phyloP scores from a whole-genome alignment of 2,888 invertebrate species.

The Pomacea canaliculata region DNA sequence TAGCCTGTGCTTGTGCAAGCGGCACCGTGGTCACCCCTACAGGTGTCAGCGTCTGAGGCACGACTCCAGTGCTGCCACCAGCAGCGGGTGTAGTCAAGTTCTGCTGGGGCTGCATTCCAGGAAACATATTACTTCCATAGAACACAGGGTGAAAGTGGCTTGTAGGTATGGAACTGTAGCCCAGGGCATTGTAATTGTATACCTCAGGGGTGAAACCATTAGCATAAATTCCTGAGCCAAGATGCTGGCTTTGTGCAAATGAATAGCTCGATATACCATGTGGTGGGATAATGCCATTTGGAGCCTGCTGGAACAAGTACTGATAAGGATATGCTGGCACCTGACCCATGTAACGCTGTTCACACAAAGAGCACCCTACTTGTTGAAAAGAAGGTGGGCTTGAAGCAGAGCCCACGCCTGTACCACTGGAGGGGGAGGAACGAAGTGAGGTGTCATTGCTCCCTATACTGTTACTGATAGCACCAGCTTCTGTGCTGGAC shows the following conservation, averaged over 20 bases:
- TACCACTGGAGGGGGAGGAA: slow-evolving; percentile 20
- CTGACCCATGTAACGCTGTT: slow-evolving; percentile 18
- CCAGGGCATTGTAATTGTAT: slow-evolving; percentile 36
- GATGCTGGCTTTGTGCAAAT: slow-evolving; percentile 26
- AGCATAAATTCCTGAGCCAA: slow-evolving; percentile 35
- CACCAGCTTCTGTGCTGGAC: slow-evolving; percentile 6
- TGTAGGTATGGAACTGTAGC: slow-evolving; percentile 31
- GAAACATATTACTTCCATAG: slow-evolving; percentile 32
- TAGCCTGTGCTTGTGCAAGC: not conserved
- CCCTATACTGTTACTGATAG: not conserved
- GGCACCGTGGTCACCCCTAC: not conserved
- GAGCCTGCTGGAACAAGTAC: slow-evolving; percentile 14
- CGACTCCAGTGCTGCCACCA: slow-evolving; percentile 5
- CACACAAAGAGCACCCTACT: slow-evolving; percentile 20
- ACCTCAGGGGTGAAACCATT: slow-evolving; percentile 42
- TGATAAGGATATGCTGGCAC: slow-evolving; percentile 10
- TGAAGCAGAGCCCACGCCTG: slow-evolving; percentile 18
- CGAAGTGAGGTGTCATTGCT: not conserved
- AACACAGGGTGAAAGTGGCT: slow-evolving; percentile 29
- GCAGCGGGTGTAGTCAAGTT: slow-evolving; percentile 18
- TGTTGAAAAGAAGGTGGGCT: slow-evolving; percentile 27
- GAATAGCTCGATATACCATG: slow-evolving; percentile 23
- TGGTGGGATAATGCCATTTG: slow-evolving; percentile 19
- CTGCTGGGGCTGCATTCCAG: slow-evolving; percentile 30
- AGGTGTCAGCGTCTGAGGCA: slow-evolving; percentile 10